phyloP scores from a whole-genome alignment of 2,888 invertebrate species.

The Lasioglossum vierecki region DNA sequence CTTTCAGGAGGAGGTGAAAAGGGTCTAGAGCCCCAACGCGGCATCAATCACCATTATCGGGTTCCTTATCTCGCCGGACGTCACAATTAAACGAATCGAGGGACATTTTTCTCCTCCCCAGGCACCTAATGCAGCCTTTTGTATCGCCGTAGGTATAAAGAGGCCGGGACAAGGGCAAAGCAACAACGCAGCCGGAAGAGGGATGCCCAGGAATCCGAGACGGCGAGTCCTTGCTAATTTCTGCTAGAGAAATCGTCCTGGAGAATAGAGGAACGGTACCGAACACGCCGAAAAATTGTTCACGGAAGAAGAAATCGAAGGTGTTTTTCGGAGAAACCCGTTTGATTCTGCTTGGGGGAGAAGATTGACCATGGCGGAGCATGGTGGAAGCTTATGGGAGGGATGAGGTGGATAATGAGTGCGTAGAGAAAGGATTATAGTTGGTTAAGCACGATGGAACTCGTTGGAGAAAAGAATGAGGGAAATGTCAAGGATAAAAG shows the following conservation, averaged over 20 bases:
- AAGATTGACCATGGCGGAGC: constrained; percentile 35
- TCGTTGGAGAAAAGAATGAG: background rate
- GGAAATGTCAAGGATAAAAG: background rate
- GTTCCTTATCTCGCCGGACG: constrained; percentile 56
- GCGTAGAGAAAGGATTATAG: background rate
- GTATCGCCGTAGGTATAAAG: constrained; percentile 42
- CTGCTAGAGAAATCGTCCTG: constrained; percentile 61
- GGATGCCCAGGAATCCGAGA: constrained; percentile 53
- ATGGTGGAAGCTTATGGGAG: constrained; percentile 24
- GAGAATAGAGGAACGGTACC: constrained; percentile 51
- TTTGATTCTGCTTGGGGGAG: background rate
- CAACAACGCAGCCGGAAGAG: constrained; percentile 44
- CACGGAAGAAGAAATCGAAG: constrained; percentile 38
- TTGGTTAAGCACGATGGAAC: background rate
- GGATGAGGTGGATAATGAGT: constrained; percentile 22
- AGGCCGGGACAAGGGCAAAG: constrained; percentile 25
- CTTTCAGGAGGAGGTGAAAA: constrained; percentile 16
- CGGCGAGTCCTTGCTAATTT: constrained; percentile 70
- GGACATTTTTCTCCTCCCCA: constrained; percentile 57
- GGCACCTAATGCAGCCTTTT: constrained; percentile 45
- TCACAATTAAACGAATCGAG: constrained; percentile 65
- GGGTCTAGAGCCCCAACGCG: constrained; percentile 4
- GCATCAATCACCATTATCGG: constrained; percentile 63
- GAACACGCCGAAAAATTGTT: constrained; percentile 40
- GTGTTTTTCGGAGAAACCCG: constrained; percentile 35